Base-by-base conservation (phyloP, 2,113 vertebrate genomes). In the Picathartes gymnocephalus region DNA sequence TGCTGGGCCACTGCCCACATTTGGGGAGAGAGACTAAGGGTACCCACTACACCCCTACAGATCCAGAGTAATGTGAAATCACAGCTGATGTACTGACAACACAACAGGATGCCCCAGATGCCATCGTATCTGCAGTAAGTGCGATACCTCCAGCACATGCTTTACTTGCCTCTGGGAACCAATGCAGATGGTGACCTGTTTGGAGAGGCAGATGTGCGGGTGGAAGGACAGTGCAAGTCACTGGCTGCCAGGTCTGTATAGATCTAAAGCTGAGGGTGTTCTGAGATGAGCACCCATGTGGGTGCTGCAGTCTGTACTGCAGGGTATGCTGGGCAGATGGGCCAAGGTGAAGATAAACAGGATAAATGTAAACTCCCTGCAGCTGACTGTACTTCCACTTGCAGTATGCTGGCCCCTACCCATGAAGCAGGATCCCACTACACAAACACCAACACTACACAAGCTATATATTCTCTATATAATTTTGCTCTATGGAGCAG, bases 121-220 rank as follows among this genome's bases (percentile, higher is more conserved):
- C n/a, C 1, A 0, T 16, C 0, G 0, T 53, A 72, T 23, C 83
- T 73, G 45, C 18, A 17, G 15, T 2, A 12, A 82, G 23, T 11
- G 10, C 1, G 2, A 33, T 10, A 22, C 14, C 24, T 68, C 25
- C 42, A 70, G 51, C n/a, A 62, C 9, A 9, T 6, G 11, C 3
- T 1, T 37, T 25, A 33, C 25, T 22, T 22, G 1, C 13, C 53
- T 31, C 66, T 64, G 50, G 27, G 66, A 82, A 23, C 17, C 2
- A 1, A 0, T 28, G 76, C 42, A 65, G 62, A 22, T 28, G 45
- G 23, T 35, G 48, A 35, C 31, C 74, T 85, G 61, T 53, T 71
- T 62, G 79, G 39, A 87, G 47, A 70, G 18, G 28, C 7, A 8
- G 19, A 23, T 7, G 7, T 28, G 40, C 17, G 4, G n/a, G 16